These are phyloP conservation scores for Drosophila pectinifera DNA, from an alignment of 1,140 invertebrate genomes.

Conservation along the genomic window DNA sequence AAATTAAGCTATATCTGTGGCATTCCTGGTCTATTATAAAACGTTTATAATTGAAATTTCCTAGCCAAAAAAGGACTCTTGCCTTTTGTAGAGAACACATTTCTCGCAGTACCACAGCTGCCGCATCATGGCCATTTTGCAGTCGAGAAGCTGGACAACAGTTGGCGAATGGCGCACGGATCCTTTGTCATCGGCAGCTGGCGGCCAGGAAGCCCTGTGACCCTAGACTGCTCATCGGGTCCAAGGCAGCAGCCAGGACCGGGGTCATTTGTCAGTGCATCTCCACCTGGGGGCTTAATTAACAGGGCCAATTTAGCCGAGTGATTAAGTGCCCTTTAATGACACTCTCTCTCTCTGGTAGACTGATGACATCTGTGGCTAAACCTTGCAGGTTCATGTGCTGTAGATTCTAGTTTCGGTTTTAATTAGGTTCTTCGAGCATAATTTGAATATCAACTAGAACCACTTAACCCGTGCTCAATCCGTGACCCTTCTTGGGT, in stretches of 20 bases:
- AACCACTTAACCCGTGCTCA: conserved; percentile 15
- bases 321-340: conserved; percentile 73
- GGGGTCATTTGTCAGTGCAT: conserved; percentile 20
- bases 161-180: conserved; percentile 16
- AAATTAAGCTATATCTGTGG: no score
- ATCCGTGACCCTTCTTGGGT: conserved; percentile 2
- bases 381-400: conserved; percentile 6
- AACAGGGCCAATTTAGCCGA: conserved; percentile 53
- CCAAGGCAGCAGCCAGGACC: neutral
- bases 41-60: no score
- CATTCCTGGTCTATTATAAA: no score
- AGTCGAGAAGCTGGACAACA: conserved; percentile 11
- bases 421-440: conserved; percentile 29
- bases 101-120: conserved; percentile 4
- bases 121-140: conserved; percentile 8
- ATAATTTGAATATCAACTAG: conserved; percentile 32
- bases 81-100: neutral
- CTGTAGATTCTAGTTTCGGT: neutral
- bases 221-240: conserved; percentile 10
- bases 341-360: conserved; percentile 17
- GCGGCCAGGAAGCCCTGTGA: neutral
- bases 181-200: conserved; percentile 29
- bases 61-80: no score
- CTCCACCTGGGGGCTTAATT: conserved; percentile 52
- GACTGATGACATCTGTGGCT: conserved; percentile 16